Percentiles rank a stretch among this genome's conserved stretches.
phyloP scores from a whole-genome alignment of 2,113 vertebrate genomes.

The Notarius lentiginosus region DNA sequence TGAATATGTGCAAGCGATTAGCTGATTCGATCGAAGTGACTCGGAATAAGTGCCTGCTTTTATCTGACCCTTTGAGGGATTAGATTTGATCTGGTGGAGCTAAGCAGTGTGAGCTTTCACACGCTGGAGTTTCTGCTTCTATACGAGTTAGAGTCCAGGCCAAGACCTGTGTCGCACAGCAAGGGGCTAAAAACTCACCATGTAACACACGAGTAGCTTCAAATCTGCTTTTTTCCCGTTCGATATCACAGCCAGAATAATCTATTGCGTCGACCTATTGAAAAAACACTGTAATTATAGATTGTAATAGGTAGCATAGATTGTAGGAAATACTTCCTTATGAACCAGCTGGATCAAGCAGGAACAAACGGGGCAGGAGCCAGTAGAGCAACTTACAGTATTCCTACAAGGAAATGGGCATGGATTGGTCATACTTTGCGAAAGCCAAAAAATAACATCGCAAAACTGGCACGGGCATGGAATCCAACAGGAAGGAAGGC shows the following conservation, averaged over 20 bases:
- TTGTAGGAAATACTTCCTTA: no score
- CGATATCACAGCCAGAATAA: neutral
- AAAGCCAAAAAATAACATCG: no score
- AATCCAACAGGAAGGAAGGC: no score
- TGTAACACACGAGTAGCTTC: neutral
- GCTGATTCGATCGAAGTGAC: conserved; percentile 36
- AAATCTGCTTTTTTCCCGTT: neutral
- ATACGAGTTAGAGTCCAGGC: neutral
- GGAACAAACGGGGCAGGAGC: no score
- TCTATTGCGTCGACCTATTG: neutral
- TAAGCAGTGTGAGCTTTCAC: conserved; percentile 18
- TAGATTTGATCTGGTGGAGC: conserved; percentile 21
- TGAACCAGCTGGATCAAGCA: no score
- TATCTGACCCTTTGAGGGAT: conserved; percentile 28
- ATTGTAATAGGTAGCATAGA: neutral
- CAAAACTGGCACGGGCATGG: no score
- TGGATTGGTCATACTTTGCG: no score
- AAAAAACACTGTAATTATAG: neutral
- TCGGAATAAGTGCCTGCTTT: conserved; percentile 33
- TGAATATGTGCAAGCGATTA: conserved; percentile 47
- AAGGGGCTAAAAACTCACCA: neutral
- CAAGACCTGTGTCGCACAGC: neutral
- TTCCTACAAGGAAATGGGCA: no score
- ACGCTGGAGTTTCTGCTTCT: neutral
- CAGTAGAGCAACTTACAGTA: no score